Percentiles rank a stretch among this genome's conserved stretches.
Conservation (phyloP, 2,797 vertebrate genomes). For the Phrynocephalus vlangalii region DNA sequence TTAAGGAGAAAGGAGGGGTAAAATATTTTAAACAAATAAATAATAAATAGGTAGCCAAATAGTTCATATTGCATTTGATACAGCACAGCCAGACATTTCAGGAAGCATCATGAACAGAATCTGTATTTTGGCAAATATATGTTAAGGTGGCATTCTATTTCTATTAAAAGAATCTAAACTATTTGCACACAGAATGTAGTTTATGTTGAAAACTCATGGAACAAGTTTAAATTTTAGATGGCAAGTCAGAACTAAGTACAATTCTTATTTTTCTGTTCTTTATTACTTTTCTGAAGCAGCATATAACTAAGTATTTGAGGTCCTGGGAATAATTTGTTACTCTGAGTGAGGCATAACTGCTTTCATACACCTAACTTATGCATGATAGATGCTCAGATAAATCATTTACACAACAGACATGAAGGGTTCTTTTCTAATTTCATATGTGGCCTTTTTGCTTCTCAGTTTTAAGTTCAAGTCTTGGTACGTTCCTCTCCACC, state of each 20-base stretch:
- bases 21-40: too few species aligned
- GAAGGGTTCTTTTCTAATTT: not conserved
- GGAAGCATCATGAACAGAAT: conserved; percentile 35
- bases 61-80: conserved; percentile 19
- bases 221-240: conserved; percentile 35
- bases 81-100: conserved; percentile 15
- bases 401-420: conserved; percentile 36
- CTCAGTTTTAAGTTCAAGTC: not conserved
- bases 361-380: conserved; percentile 37
- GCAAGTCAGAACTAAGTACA: conserved; percentile 34
- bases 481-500: not conserved
- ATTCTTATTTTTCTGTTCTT: conserved; percentile 11
- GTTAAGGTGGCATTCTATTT: conserved; percentile 40
- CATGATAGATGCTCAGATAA: conserved; percentile 44
- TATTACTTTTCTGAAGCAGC: conserved; percentile 30
- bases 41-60: too few species aligned
- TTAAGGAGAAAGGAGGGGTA: too few species aligned
- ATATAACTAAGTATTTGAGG: conserved; percentile 37
- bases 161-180: conserved; percentile 27
- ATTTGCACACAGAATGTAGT: conserved; percentile 36
- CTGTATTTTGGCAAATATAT: not conserved
- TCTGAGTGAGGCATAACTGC: conserved; percentile 49
- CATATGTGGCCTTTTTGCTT: not conserved
- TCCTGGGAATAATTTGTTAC: conserved; percentile 38
- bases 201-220: conserved; percentile 34